Evolutionary conservation across 2,797 vertebrate genomes (phyloP), one percentile per base, ranked within the genome.

Genomic region (Sebastes minor): DNA sequence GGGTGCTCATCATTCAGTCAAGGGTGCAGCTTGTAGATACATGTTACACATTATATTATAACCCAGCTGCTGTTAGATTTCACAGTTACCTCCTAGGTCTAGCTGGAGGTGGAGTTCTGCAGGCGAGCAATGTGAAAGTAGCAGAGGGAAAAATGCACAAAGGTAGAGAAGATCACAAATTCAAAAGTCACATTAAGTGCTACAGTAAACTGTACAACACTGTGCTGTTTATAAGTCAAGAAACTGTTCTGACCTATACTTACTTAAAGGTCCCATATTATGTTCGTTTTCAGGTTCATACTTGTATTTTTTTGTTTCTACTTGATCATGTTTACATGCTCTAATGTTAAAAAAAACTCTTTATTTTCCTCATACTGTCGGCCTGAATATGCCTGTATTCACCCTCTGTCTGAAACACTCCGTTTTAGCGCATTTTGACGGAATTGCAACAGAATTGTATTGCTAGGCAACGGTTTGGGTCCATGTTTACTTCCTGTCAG

Each of bases 31-130:
- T 65, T 73, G 13, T n/a, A 59, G 22, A 62, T 35, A 64, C 53
- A 73, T 11, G 46, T 69, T 28, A 27, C 49, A 83, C 4, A 70
- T 8, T 57, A 49, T 8, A 18, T 8, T 52, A 9, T 52, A 18
- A 71, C 8, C 67, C 62, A 22, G 42, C 57, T 59, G 52, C 33
- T 30, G 30, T 71, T 69, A 23, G 10, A 76, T 14, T 61, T 69
- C 59, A 83, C 33, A 76, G 9, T 92, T 91, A 92, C 91, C 91
- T 94, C 89, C 84, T 65, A 10, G 79, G 85, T 82, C 57, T 86
- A 85, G 76, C 6, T 78, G 84, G 86, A 91, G 86, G 85, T 23
- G 83, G 88, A 90, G 76, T 77, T 90, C 92, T 94, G 84, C 78
- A 81, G 74, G 59, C 2, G 28, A 82, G 16, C 67, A 88, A 49